These are phyloP conservation scores for Amphipoea oculea DNA, from an alignment of 2,888 invertebrate genomes.

Conservation along the genomic window DNA sequence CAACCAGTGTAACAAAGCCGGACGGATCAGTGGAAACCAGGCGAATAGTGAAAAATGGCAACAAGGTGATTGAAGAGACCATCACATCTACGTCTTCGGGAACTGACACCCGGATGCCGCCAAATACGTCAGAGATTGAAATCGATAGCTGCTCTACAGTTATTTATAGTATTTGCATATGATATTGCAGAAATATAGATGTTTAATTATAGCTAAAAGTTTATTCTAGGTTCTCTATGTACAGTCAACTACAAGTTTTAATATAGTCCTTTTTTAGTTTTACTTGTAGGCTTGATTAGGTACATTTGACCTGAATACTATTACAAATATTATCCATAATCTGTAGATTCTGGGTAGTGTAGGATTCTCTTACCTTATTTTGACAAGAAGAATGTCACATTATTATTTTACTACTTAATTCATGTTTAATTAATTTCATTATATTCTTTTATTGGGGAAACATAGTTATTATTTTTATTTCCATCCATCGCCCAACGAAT, in stretches of 20 bases:
- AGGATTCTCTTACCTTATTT: slow-evolving; percentile 36
- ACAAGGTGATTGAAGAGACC: slow-evolving; percentile 84
- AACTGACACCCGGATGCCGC: slow-evolving; percentile 67
- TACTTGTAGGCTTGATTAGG: slow-evolving; percentile 25
- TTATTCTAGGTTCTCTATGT: slow-evolving; percentile 39
- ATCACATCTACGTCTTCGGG: slow-evolving; percentile 71
- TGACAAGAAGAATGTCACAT: too few species aligned
- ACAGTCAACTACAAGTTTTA: slow-evolving; percentile 16
- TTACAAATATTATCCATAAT: slow-evolving; percentile 19
- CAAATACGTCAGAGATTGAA: slow-evolving; percentile 65
- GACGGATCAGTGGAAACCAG: slow-evolving; percentile 85
- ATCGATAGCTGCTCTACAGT: slow-evolving; percentile 52
- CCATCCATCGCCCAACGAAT: too few species aligned
- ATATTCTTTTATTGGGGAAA: too few species aligned
- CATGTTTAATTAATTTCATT: too few species aligned
- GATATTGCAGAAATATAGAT: slow-evolving; percentile 47
- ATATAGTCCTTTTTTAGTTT: slow-evolving; percentile 8
- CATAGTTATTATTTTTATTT: too few species aligned
- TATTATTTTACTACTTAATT: too few species aligned
- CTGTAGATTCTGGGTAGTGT: slow-evolving; percentile 45
- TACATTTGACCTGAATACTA: slow-evolving; percentile 14
- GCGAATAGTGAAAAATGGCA: slow-evolving; percentile 84
- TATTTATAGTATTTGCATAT: slow-evolving; percentile 49
- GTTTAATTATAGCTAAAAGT: slow-evolving; percentile 34
- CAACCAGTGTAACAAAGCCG: slow-evolving; percentile 84